Conservation (phyloP, 2,113 vertebrate species). For the Actenoides hombroni region DNA sequence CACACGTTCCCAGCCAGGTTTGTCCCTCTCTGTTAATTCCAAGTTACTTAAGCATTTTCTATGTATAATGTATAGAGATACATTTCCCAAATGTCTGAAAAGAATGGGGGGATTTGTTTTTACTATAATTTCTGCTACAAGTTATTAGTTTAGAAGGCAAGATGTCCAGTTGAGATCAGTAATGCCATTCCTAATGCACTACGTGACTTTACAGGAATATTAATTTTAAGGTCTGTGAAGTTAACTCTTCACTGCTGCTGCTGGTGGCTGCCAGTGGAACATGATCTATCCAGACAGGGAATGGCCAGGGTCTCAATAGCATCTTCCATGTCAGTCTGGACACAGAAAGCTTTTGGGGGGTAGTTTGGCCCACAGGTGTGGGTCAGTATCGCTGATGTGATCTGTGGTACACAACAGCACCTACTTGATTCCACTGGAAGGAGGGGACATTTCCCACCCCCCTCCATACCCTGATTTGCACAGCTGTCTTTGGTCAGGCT, state of each 20-base stretch:
- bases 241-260: background rate
- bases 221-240: background rate
- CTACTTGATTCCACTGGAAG: background rate
- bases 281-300: background rate
- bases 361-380: accelerated
- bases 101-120: background rate
- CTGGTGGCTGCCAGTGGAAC: background rate
- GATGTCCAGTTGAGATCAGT: background rate
- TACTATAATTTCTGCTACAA: background rate
- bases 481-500: background rate
- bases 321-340: background rate
- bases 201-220: background rate
- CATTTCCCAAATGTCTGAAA: background rate
- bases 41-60: background rate
- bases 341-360: background rate
- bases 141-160: background rate
- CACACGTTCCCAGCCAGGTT: accelerated
- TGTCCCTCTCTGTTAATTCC: background rate
- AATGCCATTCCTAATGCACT: background rate
- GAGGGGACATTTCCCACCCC: background rate
- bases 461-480: accelerated
- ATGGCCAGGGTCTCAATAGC: background rate
- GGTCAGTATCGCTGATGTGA: background rate
- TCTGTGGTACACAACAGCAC: background rate
- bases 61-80: background rate